Evolutionary conservation across 2,113 vertebrate species (phyloP), one percentile per base, ranked within the genome.

Genomic region (Indicator maculatus): DNA sequence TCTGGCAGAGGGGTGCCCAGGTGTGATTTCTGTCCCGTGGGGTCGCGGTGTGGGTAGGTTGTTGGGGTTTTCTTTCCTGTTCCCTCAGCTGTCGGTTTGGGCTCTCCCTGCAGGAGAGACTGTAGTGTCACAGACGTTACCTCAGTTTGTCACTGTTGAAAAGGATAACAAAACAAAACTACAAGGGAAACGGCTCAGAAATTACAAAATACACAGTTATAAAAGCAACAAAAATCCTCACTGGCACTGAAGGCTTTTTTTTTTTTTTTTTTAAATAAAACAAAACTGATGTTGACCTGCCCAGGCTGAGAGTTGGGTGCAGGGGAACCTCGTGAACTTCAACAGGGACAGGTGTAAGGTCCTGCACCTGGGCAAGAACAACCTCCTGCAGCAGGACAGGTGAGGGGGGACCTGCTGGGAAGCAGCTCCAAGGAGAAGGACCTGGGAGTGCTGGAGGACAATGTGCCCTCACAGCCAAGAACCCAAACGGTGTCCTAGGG

Each of bases 81-180:
- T 88, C 90, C 77, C 86, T 95, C 87, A 56, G 90, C 78, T 45
- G 81, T 86, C 5, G 71, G 89, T 66, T 80, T 94, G 93, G 24
- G 95, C 92, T 93, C 86, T 94, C 95, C 97, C 96, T 30, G 27
- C 97, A 96, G 97, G 97, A 96, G 95, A 97, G 93, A 89, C 96
- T 97, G 94, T 96, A 96, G 95, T 95, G 90, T 98, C 96, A 97
- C 95, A 98, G 97, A 96, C 63, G 96, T 98, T 98, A 98, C 98
- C 98, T 98, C 98, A 98, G 96, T 98, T 98, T 97, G 97, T 98
- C 96, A 97, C 96, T 95, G 97, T 98, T 55, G 28, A 97, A 97
- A 97, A 98, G 89, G 91, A 70, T 36, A 33, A 50, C 93, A 88
- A 74, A 83, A 95, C 94, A 89, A 94, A 2, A 74, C 58, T 52